Evolutionary conservation across 2,113 vertebrate genomes (phyloP), one percentile per base, ranked within the genome.

Genomic region (Eurypyga helias): DNA sequence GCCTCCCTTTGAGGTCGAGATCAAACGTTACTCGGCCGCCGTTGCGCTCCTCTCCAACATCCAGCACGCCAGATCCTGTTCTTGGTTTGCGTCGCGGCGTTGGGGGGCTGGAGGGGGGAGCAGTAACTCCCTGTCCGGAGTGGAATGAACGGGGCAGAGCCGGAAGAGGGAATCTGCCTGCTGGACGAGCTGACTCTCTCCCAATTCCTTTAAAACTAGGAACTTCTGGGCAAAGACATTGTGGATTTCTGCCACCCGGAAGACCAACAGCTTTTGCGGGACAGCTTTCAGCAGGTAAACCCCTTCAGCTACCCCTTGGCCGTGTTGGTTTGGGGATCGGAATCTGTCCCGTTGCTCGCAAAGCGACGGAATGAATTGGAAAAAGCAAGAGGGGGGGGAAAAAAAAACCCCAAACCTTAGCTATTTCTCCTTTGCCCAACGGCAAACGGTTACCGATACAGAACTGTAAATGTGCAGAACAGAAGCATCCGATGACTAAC

Each of bases 241-340:
- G 98, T 99, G n/a, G 99, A 99, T 54, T 98, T 99, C 31, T 98
- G 99, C 91, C 99, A 99, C 85, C 99, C 98, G 1, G 99, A 99
- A 95, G 99, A 99, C 92, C 99, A 99, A 29, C 98, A 99, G 49
- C 98, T 99, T 71, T 91, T 99, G 82, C 98, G 99, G 95, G 99
- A 99, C 98, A 99, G 99, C 91, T 99, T 99, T 46, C 99, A 99
- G 85, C 99, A 99, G 99, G 99, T 99, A 97, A 92, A 21, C 4
- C 24, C 3, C 65, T 51, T 18, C 0, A 11, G 70, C 58, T 65
- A 0, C 65, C 26, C 2, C 45, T 71, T 6, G 31, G 72, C 60
- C 3, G 3, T 61, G 4, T 33, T 36, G 43, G 17, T 19, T 6
- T 20, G 45, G 31, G 5, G 58, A 3, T 43, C 9, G 23, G 25